Evolutionary conservation across 2,113 vertebrate genomes (phyloP), one percentile per base, ranked within the genome.

Genomic region (Thunnus thynnus): DNA sequence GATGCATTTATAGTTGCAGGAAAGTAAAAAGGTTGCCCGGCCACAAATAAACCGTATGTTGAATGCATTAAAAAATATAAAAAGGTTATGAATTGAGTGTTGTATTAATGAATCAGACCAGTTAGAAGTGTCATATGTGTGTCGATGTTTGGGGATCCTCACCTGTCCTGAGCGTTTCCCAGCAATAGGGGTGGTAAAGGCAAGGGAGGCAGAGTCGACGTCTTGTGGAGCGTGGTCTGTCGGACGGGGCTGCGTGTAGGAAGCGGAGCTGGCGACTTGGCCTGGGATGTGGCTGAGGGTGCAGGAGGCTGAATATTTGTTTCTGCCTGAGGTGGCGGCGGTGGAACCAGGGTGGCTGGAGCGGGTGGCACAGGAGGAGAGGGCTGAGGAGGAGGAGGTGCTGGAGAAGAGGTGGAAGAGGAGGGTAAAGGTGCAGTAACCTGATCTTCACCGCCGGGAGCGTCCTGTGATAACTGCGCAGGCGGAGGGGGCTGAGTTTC

Each of bases 101-200:
- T 27, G 66, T 69, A 20, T 55, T 16, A 44, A 32, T 50, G 7
- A 1, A 1, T 41, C 36, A 41, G 7, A 41, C 36, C 6, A 41
- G 36, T 8, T 7, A 41, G 36, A 5, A 41, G 36, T 8, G 36
- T 41, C 36, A 41, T 41, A 41, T 41, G 36, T 41, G 8, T 41
- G 36, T 41, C 36, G 9, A 9, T 41, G 7, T 41, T 51, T 30
- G 5, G 44, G 17, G 3, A 4, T 14, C 3, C 96, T 97, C 94
- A 99, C 98, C 98, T 99, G 93, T 97, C 97, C 92, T 97, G 95
- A 88, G 96, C 92, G 78, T 97, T 97, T 93, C 97, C 98, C 86
- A 96, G 95, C 90, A 99, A 94, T 88, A 96, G 74, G 30, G 98
- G 98, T 27, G 98, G 98, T 50, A 99, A 93, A 20, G 98, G 98